Conservation (phyloP, 2,888 invertebrate genomes). For the Drosophila diplacantha region DNA sequence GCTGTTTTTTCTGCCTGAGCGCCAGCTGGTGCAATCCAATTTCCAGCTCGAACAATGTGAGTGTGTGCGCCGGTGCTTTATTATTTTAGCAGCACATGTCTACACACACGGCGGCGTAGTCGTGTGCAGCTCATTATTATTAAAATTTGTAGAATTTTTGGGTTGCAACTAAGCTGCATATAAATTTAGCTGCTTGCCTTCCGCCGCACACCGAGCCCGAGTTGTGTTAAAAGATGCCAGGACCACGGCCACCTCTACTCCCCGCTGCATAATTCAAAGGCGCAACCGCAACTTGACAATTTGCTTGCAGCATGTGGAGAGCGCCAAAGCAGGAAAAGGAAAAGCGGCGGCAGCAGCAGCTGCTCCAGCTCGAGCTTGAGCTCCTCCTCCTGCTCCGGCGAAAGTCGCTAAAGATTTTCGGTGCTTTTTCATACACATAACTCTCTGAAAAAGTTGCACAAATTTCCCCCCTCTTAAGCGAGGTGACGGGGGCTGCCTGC, state of each 20-base stretch:
- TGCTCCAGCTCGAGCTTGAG: slow-evolving; percentile 28
- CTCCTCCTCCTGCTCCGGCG: slow-evolving; percentile 4
- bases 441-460: slow-evolving; percentile 35
- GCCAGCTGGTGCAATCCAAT: slow-evolving; percentile 71
- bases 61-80: slow-evolving; percentile 56
- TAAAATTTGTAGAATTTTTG: slow-evolving; percentile 71
- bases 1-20: slow-evolving; percentile 46
- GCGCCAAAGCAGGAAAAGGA: slow-evolving; percentile 24
- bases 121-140: slow-evolving; percentile 67
- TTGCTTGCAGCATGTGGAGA: slow-evolving; percentile 51
- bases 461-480: slow-evolving; percentile 9
- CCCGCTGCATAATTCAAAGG: slow-evolving; percentile 66
- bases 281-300: slow-evolving; percentile 72
- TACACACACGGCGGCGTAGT: slow-evolving; percentile 44
- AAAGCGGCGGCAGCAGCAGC: slow-evolving; percentile 45
- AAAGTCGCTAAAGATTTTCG: slow-evolving; percentile 42
- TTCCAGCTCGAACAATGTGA: slow-evolving; percentile 56
- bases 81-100: slow-evolving; percentile 60
- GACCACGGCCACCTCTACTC: slow-evolving; percentile 5
- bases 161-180: slow-evolving; percentile 71
- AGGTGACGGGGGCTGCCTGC: not conserved
- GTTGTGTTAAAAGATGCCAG: slow-evolving; percentile 40
- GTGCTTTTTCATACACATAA: slow-evolving; percentile 53
- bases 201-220: slow-evolving; percentile 11
- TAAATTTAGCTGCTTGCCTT: slow-evolving; percentile 61